phyloP scores from a whole-genome alignment of 2,797 vertebrate species.

The Columba guinea region DNA sequence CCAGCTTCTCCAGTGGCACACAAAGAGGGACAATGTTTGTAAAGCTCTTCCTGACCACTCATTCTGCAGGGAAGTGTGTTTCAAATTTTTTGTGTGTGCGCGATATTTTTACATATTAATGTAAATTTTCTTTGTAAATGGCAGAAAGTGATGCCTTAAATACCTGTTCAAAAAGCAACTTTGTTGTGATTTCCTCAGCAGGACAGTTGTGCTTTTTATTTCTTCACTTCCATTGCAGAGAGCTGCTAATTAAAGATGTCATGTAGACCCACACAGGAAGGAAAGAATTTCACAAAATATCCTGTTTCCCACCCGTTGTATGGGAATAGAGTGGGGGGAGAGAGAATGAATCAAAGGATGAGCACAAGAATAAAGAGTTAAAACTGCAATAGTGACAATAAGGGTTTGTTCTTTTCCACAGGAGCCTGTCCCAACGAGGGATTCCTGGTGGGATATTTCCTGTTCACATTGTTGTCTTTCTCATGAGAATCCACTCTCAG shows the following conservation, averaged over 20 bases:
- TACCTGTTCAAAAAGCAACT: constrained; percentile 38
- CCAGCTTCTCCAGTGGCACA: not conserved
- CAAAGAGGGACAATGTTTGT: not conserved
- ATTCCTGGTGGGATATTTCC: constrained; percentile 75
- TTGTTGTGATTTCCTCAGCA: constrained; percentile 8
- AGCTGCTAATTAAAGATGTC: constrained; percentile 67
- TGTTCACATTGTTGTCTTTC: constrained; percentile 75
- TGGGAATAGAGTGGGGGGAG: constrained; percentile 65
- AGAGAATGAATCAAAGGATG: constrained; percentile 76
- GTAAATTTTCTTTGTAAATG: not conserved
- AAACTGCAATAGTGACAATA: constrained; percentile 66
- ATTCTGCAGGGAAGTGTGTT: not conserved
- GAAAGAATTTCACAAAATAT: constrained; percentile 72
- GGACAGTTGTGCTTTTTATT: constrained; percentile 16
- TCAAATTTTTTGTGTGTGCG: not conserved
- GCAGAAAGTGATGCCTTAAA: constrained; percentile 30
- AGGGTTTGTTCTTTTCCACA: constrained; percentile 74
- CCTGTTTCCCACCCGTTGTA: constrained; percentile 73
- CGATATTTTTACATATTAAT: constrained; percentile 39
- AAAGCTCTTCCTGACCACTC: constrained; percentile 1
- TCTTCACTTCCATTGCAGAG: constrained; percentile 17
- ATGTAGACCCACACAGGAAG: constrained; percentile 62
- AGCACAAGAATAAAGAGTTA: constrained; percentile 59
- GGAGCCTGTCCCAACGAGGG: constrained; percentile 71
- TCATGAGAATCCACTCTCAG: constrained; percentile 74